Evolutionary conservation across 2,113 vertebrate genomes (phyloP), one percentile per base, ranked within the genome.

Genomic region (Mus pahari): DNA sequence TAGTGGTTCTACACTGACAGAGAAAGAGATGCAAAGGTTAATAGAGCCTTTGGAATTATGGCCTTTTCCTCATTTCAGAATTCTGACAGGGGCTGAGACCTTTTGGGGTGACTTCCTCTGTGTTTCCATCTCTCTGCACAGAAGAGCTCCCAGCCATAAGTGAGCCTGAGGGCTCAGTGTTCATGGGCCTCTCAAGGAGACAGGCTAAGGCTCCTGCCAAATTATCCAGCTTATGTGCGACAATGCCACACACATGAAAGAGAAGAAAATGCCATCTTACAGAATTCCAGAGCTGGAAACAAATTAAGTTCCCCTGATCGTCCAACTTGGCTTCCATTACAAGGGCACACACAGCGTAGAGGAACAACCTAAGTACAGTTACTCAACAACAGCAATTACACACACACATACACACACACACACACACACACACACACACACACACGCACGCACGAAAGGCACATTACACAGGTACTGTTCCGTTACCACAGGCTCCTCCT

Each of bases 251-350:
- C 28, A 42, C 50, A 3, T 0, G 66, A 62, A n/a, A 83, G 77
- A 91, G 31, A 77, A 66, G 75, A 90, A 31, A 73, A 62, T 33
- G 70, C 36, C 50, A 48, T 62, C 79, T 89, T 31, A 82, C 36
- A 68, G 19, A 55, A 94, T 66, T 89, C 91, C 48, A 20, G 68
- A 73, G 70, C 84, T 55, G 74, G 79, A 86, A 96, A 90, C 68
- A 68, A 86, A 83, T 53, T 20, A 88, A 89, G 39, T 83, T 62
- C 78, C 48, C 88, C 26, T 81, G 75, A 75, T 39, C 73, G 83
- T 82, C 33, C 58, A 84, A 28, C 0, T 28, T 4, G 50, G 31
- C 42, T 96, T 74, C 66, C 71, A 79, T 92, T 64, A 86, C 42
- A 36, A 33, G 86, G 82, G 91, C 81, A 5, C 55, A 60, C 42